Evolutionary conservation across 2,888 invertebrate genomes (phyloP), one percentile per base, ranked within the genome.

Genomic region (Torymus aiolomorphi): DNA sequence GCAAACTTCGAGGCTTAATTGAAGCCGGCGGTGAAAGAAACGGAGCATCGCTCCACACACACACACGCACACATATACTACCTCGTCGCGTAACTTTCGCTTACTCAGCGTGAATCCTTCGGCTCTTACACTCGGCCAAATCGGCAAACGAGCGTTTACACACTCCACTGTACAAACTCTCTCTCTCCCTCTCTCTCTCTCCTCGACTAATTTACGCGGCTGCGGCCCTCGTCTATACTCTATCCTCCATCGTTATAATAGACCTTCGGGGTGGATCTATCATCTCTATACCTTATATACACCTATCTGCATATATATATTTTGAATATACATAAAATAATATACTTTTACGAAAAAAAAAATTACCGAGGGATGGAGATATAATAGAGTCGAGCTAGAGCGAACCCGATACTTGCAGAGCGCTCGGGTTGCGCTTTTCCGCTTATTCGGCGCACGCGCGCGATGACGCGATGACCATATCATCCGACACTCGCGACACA

Each of bases 81-180:
- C 42, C 42, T 42, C 42, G 8, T 10, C 42, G 42, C 42, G 42
- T 42, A 42, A 42, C 42, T 49, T 76, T 57, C 16, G 65, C 70
- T 65, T 65, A 65, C 42, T 63, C 69, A 16, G 51, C 49, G 66
- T 14, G 42, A 42, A 42, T 42, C 51, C 16, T 16, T 14, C 65
- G 14, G n/a, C 31, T 8, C 54, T 57, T 73, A 75, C 66, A 75
- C 51, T 75, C 59, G 71, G 61, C 51, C 74, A 59, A 75, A 75
- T 75, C 62, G 72, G 20, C 72, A 72, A 75, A 75, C 66, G 74
- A 75, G 74, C 74, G 52, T 75, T 75, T 75, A 75, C 74, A 75
- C 74, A 59, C 59, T 14, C 51, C 57, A 59, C 66, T 70, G 69
- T 63, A 76, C 62, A 70, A 76, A 76, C 77, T 77, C 72, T 77